These are phyloP conservation scores for Mechanitis messenoides DNA, from an alignment of 2,888 invertebrate genomes.

Conservation along the genomic window DNA sequence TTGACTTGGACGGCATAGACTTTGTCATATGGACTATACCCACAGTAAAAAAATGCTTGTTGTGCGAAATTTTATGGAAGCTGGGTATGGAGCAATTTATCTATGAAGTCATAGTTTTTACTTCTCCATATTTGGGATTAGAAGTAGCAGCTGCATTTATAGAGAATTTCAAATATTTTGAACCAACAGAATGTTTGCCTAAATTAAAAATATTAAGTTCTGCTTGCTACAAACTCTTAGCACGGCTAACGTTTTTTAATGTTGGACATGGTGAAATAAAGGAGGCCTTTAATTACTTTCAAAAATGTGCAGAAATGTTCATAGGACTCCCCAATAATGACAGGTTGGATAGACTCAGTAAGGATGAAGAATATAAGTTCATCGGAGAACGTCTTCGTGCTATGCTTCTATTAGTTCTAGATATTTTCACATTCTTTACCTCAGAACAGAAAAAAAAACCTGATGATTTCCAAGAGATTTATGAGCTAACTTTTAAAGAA, in stretches of 20 bases:
- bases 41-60: slow-evolving; percentile 52
- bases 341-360: slow-evolving; percentile 43
- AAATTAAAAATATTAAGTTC: slow-evolving; percentile 44
- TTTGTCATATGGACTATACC: slow-evolving; percentile 58
- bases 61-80: slow-evolving; percentile 63
- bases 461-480: slow-evolving; percentile 40
- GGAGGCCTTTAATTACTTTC: slow-evolving; percentile 42
- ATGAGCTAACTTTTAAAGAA: slow-evolving; percentile 46
- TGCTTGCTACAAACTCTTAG: slow-evolving; percentile 51
- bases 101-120: slow-evolving; percentile 52
- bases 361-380: slow-evolving; percentile 51
- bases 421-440: slow-evolving; percentile 22
- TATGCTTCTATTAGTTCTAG: slow-evolving; percentile 36
- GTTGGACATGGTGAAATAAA: slow-evolving; percentile 37
- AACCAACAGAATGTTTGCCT: slow-evolving; percentile 47
- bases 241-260: slow-evolving; percentile 51
- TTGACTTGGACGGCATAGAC: slow-evolving; percentile 52
- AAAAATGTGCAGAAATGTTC: slow-evolving; percentile 52
- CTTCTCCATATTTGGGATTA: slow-evolving; percentile 50
- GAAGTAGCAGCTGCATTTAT: slow-evolving; percentile 53
- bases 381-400: slow-evolving; percentile 48
- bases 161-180: slow-evolving; percentile 53
- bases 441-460: slow-evolving; percentile 37
- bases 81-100: slow-evolving; percentile 54
- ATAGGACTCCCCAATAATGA: slow-evolving; percentile 50